phyloP scores from a whole-genome alignment of 2,113 vertebrate genomes.

The Pseudopipra pipra region DNA sequence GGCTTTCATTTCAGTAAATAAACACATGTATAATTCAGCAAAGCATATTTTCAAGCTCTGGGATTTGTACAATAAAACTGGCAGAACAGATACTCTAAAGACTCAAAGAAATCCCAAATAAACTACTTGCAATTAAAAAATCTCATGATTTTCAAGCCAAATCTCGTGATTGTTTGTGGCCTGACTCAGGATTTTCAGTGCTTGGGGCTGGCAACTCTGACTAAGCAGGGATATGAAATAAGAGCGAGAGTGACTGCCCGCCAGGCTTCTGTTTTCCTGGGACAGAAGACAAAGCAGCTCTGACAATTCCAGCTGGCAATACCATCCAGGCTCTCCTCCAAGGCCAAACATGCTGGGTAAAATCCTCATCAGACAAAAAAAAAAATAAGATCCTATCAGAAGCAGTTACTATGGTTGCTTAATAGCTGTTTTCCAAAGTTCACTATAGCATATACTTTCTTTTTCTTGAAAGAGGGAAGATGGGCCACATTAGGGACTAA shows the following conservation, averaged over 20 bases:
- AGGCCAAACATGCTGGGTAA: conserved; percentile 57
- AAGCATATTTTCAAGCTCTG: neutral
- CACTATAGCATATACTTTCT: neutral
- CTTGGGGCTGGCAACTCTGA: conserved; percentile 51
- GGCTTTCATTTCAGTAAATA: neutral
- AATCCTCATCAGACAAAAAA: conserved; percentile 36
- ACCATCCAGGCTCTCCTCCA: conserved; percentile 50
- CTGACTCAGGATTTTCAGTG: conserved; percentile 62
- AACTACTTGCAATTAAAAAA: conserved; percentile 41
- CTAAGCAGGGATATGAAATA: conserved; percentile 59
- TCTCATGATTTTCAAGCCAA: conserved; percentile 45
- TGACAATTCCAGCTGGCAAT: conserved; percentile 66
- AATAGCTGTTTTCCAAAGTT: conserved; percentile 24
- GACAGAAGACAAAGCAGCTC: conserved; percentile 65
- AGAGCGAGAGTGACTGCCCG: conserved; percentile 43
- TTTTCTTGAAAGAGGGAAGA: neutral
- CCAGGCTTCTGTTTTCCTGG: conserved; percentile 66
- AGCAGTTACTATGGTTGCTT: conserved; percentile 10
- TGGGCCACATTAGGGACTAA: neutral
- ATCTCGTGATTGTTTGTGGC: conserved; percentile 55
- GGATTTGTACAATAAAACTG: neutral
- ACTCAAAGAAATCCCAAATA: conserved; percentile 29
- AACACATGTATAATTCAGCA: neutral
- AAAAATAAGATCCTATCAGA: neutral
- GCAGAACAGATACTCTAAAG: neutral